Percentiles rank a stretch among this genome's conserved stretches.
Conservation (phyloP, 2,888 invertebrate species). For the Dascillus cervinus region DNA sequence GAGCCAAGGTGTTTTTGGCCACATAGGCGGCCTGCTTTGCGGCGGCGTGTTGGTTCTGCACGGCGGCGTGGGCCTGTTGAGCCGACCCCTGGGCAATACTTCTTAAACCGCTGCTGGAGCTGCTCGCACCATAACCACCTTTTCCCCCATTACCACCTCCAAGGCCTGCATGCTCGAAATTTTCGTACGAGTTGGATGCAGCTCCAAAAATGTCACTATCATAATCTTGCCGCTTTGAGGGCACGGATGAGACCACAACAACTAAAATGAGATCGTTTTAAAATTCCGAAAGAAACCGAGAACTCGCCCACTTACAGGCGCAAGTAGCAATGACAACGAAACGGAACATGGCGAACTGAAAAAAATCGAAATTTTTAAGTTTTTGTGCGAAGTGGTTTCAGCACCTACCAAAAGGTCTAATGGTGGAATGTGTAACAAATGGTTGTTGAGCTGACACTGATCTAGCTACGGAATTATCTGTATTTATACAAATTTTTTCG, state of each 20-base stretch:
- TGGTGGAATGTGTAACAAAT: not conserved
- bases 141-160: slow-evolving; percentile 12
- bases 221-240: slow-evolving; percentile 14
- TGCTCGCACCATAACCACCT: slow-evolving; percentile 49
- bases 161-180: slow-evolving; percentile 9
- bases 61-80: slow-evolving; percentile 65
- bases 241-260: slow-evolving; percentile 3
- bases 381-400: no score
- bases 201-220: slow-evolving; percentile 17
- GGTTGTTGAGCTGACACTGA: slow-evolving; percentile 3
- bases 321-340: slow-evolving; percentile 17
- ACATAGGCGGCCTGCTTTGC: slow-evolving; percentile 72
- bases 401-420: slow-evolving; percentile 5
- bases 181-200: slow-evolving; percentile 20
- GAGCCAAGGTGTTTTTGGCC: slow-evolving; percentile 69
- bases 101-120: slow-evolving; percentile 62
- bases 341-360: slow-evolving; percentile 14
- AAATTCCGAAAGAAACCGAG: no score
- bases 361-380: slow-evolving; percentile 4
- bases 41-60: slow-evolving; percentile 65
- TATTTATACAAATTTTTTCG: slow-evolving; percentile 16
- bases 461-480: slow-evolving; percentile 2
- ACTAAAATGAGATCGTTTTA: no score
- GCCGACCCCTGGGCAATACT: slow-evolving; percentile 67
- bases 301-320: slow-evolving; percentile 16